phyloP scores from a whole-genome alignment of 2,113 vertebrate genomes.

The Boulengeromyrus knoepffleri region DNA sequence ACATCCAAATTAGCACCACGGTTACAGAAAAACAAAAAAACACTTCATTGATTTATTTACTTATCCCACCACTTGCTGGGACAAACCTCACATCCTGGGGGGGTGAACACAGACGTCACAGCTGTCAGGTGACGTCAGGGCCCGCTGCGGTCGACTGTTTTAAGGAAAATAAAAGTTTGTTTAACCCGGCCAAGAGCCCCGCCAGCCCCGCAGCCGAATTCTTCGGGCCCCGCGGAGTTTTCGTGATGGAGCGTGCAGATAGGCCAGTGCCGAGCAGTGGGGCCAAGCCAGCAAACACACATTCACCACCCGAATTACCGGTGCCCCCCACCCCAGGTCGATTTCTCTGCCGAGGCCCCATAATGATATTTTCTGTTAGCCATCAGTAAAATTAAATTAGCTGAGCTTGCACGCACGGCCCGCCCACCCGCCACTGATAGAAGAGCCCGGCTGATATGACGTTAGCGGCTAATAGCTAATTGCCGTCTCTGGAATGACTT shows the following conservation, averaged over 20 bases:
- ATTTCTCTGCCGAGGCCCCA: background rate
- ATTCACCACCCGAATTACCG: background rate
- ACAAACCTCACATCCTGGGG: background rate
- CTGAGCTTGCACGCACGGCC: background rate
- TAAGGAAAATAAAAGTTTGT: background rate
- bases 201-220: background rate
- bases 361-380: background rate
- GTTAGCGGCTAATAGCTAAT: background rate
- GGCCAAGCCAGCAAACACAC: background rate
- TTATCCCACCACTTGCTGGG: background rate
- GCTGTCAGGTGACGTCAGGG: background rate
- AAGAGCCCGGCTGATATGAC: background rate
- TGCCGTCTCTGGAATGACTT: background rate
- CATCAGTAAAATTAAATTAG: background rate
- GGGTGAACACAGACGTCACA: background rate
- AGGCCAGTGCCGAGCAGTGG: background rate
- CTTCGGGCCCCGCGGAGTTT: background rate
- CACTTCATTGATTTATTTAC: background rate
- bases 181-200: background rate
- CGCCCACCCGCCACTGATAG: background rate
- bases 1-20: background rate
- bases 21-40: background rate
- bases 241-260: background rate
- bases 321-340: background rate
- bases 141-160: background rate